Percentiles rank a stretch among this genome's conserved stretches.
These are phyloP conservation scores for Caenorhabditis sp. DNA, from an alignment of 2,888 invertebrate species.

Conservation along the genomic window DNA sequence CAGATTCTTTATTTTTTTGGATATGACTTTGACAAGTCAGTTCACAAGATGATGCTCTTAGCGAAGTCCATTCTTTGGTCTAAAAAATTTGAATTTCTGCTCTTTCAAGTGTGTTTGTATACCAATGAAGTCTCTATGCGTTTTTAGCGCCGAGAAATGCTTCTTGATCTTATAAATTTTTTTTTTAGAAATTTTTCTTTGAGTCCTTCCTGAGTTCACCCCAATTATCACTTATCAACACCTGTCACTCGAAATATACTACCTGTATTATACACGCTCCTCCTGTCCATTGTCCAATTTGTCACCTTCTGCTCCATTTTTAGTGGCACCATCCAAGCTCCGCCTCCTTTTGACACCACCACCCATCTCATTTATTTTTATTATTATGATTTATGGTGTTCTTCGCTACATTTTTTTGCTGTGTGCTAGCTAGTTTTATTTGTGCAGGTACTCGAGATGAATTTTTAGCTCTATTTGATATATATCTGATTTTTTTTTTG, in stretches of 20 bases:
- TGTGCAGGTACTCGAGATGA: not conserved
- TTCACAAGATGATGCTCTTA: no score
- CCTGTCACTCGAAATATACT: not conserved
- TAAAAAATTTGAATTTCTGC: no score
- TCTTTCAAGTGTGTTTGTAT: no score
- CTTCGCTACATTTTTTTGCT: not conserved
- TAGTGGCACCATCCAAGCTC: not conserved
- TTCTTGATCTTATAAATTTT: no score
- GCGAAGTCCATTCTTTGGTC: no score
- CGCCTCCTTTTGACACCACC: not conserved
- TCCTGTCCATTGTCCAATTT: not conserved
- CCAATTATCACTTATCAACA: not conserved
- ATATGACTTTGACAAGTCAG: no score
- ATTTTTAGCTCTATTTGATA: not conserved
- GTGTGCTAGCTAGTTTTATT: not conserved
- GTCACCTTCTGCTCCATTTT: not conserved
- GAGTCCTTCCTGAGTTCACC: no score
- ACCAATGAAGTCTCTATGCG: no score
- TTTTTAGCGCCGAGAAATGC: no score
- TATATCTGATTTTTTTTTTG: not conserved
- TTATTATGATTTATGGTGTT: not conserved
- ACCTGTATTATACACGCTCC: not conserved
- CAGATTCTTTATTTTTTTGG: no score
- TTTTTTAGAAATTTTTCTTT: no score
- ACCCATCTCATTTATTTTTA: not conserved